Conservation (phyloP, 2,888 invertebrate species). For the Leptopilina myrica region DNA sequence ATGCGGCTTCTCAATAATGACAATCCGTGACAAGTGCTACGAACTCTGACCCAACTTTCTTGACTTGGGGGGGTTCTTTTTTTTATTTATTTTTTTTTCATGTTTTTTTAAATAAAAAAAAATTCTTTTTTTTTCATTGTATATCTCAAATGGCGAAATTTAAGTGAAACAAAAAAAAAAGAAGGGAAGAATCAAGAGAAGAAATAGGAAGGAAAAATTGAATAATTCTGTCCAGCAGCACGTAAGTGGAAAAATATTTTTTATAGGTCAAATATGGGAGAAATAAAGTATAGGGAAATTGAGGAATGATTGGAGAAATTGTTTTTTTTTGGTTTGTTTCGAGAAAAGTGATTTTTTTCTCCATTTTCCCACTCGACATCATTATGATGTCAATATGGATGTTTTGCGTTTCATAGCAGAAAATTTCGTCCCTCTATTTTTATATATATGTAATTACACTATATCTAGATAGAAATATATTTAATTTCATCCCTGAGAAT, state of each 20-base stretch:
- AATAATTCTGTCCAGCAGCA: constrained; percentile 65
- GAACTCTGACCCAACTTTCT: constrained; percentile 69
- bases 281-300: too few relatives aligned
- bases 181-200: too few relatives aligned
- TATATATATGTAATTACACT: too few relatives aligned
- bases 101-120: too few relatives aligned
- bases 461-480: too few relatives aligned
- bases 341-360: background rate
- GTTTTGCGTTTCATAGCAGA: constrained; percentile 5
- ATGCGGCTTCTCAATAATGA: constrained; percentile 58
- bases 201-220: constrained; percentile 69
- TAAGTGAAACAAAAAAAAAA: constrained; percentile 49
- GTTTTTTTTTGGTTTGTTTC: too few relatives aligned
- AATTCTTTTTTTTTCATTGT: too few relatives aligned
- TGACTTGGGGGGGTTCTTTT: constrained; percentile 60
- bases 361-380: background rate
- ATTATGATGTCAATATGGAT: constrained; percentile 24
- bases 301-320: too few relatives aligned
- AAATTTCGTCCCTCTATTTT: background rate
- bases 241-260: constrained; percentile 44
- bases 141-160: constrained; percentile 67
- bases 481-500: too few relatives aligned
- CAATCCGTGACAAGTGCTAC: constrained; percentile 64
- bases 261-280: background rate
- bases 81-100: too few relatives aligned